Conservation (phyloP, 2,113 vertebrate species). For the Tinamus guttatus region DNA sequence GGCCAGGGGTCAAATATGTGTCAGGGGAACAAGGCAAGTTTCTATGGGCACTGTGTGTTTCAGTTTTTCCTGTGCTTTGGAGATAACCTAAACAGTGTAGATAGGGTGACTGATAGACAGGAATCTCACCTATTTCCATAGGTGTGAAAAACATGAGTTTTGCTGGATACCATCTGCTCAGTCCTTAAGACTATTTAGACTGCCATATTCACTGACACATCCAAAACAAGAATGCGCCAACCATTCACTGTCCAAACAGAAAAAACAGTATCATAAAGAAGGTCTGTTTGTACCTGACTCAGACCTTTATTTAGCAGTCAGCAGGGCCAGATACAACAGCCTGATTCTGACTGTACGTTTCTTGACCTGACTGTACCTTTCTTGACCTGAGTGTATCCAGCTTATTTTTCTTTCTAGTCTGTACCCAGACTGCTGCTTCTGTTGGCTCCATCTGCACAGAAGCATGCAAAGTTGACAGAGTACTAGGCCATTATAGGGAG, state of each 20-base stretch:
- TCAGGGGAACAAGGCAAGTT: slow-evolving; percentile 84
- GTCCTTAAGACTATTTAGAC: not conserved
- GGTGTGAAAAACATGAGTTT: not conserved
- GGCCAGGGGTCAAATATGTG: slow-evolving; percentile 83
- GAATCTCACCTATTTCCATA: not conserved
- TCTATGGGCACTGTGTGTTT: not conserved
- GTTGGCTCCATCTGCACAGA: not conserved
- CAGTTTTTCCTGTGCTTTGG: not conserved
- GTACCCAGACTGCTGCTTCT: not conserved
- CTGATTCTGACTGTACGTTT: not conserved
- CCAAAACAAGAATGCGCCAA: not conserved
- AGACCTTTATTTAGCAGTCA: not conserved
- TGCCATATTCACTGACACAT: not conserved
- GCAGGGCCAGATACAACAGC: not conserved
- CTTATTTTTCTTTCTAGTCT: not conserved
- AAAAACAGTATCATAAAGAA: not conserved
- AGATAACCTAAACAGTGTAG: not conserved
- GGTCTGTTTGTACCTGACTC: not conserved
- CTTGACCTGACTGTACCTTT: not conserved
- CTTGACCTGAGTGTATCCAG: not conserved
- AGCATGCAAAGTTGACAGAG: not conserved
- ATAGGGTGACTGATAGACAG: not conserved
- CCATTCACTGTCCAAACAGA: not conserved
- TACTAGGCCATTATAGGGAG: not conserved
- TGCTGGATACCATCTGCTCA: not conserved